phyloP scores from a whole-genome alignment of 2,888 invertebrate species.

The Hypena proboscidalis region DNA sequence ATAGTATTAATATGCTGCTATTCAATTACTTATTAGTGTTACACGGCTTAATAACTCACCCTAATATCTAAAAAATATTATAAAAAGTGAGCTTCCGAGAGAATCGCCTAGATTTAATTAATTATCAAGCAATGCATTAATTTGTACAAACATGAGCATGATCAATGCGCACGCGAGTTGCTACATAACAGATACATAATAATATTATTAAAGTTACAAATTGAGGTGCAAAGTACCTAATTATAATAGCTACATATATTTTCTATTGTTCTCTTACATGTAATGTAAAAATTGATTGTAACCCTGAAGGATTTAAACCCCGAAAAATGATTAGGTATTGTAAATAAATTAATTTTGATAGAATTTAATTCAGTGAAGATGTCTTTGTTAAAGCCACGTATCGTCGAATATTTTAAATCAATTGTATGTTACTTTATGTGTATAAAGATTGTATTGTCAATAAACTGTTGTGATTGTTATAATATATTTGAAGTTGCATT shows the following conservation, averaged over 20 bases:
- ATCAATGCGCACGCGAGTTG: constrained; percentile 3
- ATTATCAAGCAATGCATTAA: no score
- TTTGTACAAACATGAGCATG: no score
- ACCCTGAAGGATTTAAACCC: constrained; percentile 81
- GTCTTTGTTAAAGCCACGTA: constrained; percentile 54
- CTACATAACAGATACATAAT: constrained; percentile 25
- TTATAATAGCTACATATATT: constrained; percentile 51
- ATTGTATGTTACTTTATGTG: constrained; percentile 64
- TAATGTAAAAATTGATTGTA: constrained; percentile 63
- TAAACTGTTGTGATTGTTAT: constrained; percentile 83
- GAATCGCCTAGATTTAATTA: no score
- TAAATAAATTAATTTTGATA: constrained; percentile 72
- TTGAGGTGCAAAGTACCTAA: constrained; percentile 63
- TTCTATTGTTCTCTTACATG: constrained; percentile 63
- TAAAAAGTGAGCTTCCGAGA: no score
- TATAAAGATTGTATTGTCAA: constrained; percentile 75
- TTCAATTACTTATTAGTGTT: no score
- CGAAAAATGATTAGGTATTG: constrained; percentile 67
- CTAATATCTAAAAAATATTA: no score
- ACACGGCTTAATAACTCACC: no score
- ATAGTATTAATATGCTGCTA: no score
- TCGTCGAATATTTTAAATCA: constrained; percentile 63
- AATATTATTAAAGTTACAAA: no score
- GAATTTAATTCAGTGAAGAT: constrained; percentile 56
- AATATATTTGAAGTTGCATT: constrained; percentile 81